These are phyloP conservation scores for Jordanella pulchra DNA, from an alignment of 2,797 vertebrate species.

Conservation along the genomic window DNA sequence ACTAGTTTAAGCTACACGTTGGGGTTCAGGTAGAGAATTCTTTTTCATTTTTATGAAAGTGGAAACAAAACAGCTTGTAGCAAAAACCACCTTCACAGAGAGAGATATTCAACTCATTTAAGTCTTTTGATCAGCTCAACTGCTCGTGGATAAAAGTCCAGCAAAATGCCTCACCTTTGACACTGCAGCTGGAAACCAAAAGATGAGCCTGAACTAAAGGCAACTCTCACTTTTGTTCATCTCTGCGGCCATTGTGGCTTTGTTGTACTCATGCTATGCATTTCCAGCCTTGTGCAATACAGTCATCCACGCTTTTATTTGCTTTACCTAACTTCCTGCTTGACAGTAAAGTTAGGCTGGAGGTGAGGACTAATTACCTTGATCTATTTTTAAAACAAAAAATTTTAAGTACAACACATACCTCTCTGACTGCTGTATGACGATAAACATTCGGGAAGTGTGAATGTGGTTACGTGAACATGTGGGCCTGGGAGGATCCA, in stretches of 20 bases:
- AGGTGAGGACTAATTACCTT: not conserved
- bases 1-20: not conserved
- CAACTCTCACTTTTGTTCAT: slow-evolving; percentile 41
- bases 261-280: not conserved
- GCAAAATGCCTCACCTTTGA: slow-evolving; percentile 41
- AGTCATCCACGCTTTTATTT: not conserved
- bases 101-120: slow-evolving; percentile 42
- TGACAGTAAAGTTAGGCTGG: not conserved
- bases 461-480: slow-evolving; percentile 22
- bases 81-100: not conserved
- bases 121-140: not conserved
- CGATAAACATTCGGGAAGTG: slow-evolving; percentile 22
- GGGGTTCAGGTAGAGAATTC: slow-evolving; percentile 17
- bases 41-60: not conserved
- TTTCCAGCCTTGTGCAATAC: slow-evolving; percentile 28
- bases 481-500: slow-evolving; percentile 15
- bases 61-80: not conserved
- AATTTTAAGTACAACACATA: not conserved
- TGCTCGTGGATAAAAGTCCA: slow-evolving; percentile 38
- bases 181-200: not conserved
- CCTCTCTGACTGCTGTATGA: slow-evolving; percentile 4
- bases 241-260: not conserved
- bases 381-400: not conserved
- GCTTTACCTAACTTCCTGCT: not conserved
- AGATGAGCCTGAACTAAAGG: not conserved